Conservation (phyloP, 2,888 invertebrate genomes). For the Polydrusus cervinus region DNA sequence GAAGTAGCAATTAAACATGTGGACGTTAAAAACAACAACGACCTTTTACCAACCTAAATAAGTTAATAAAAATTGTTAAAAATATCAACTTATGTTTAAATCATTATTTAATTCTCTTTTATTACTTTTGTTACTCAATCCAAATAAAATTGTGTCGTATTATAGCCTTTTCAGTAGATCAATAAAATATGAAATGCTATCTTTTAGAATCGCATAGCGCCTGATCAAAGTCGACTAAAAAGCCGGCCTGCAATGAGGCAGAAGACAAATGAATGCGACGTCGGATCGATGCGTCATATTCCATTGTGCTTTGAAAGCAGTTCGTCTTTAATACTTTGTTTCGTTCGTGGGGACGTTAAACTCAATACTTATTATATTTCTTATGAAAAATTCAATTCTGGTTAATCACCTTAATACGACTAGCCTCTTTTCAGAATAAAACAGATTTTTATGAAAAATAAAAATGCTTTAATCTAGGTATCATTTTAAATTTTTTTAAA, state of each 20-base stretch:
- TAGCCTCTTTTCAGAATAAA: neutral
- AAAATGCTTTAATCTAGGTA: too few species aligned
- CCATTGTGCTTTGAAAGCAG: slow-evolving; percentile 48
- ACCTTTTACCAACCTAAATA: neutral
- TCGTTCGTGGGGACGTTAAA: slow-evolving; percentile 27
- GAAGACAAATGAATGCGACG: slow-evolving; percentile 69
- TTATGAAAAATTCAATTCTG: neutral
- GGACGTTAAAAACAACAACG: neutral
- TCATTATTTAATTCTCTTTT: neutral
- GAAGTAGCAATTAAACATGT: too few species aligned
- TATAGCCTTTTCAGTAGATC: slow-evolving; percentile 38
- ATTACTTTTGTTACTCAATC: slow-evolving; percentile 2
- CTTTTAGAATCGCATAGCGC: slow-evolving; percentile 44
- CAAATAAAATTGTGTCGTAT: slow-evolving; percentile 26
- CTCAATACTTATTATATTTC: neutral
- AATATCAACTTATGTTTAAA: neutral
- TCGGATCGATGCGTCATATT: slow-evolving; percentile 66
- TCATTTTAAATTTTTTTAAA: too few species aligned
- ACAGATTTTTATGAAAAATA: neutral
- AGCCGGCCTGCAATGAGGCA: slow-evolving; percentile 61
- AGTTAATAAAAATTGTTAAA: neutral
- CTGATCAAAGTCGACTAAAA: slow-evolving; percentile 38
- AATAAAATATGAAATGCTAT: slow-evolving; percentile 49
- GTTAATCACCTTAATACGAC: neutral
- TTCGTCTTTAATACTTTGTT: slow-evolving; percentile 47